These are phyloP conservation scores for zebrafish (Danio rerio) DNA, from an alignment of 2,113 vertebrate genomes.

Conservation along the genomic window GRCz12tu NC_133182.1:66129501-66130000, in stretches of 20 bases:
- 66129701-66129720: background rate
- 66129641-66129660: background rate
- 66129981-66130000: conserved; percentile 32
- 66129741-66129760: conserved; percentile 7
- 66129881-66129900: conserved; percentile 8
- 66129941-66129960: conserved; percentile 28
- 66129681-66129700: background rate
- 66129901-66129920: conserved; percentile 23
- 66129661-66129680: background rate
- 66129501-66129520: too few species aligned
- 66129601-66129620: background rate
- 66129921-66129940: conserved; percentile 28
- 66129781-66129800: background rate
- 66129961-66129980: conserved; percentile 15
- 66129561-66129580: too few species aligned
- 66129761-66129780: background rate
- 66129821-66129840: conserved; percentile 5
- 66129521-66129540: too few species aligned
- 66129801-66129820: conserved; percentile 11
- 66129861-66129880: conserved; percentile 17
- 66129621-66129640: background rate
- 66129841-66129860: conserved; percentile 23
- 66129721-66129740: background rate
- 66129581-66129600: too few species aligned
- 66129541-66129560: too few species aligned